Conservation (phyloP, 1,140 invertebrate genomes). For the Sipha flava region DNA sequence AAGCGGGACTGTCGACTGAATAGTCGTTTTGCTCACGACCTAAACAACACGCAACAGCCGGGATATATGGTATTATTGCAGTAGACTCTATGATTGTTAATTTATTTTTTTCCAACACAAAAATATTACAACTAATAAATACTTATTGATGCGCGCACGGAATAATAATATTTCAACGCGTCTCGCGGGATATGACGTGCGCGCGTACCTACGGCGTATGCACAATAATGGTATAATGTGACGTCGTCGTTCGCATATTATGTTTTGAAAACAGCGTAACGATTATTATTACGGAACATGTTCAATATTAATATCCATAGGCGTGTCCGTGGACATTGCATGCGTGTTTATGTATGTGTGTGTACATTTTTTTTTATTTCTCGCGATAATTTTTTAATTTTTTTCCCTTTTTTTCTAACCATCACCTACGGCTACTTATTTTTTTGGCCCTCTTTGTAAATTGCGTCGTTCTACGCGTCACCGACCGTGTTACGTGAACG, state of each 20-base stretch:
- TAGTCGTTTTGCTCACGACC: too few relatives aligned
- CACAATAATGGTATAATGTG: background rate
- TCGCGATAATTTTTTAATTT: too few relatives aligned
- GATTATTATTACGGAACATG: background rate
- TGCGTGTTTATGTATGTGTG: background rate
- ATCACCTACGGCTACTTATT: background rate
- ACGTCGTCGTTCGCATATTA: background rate
- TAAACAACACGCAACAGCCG: too few relatives aligned
- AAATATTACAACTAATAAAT: too few relatives aligned
- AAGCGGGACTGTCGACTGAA: too few relatives aligned
- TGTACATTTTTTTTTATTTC: background rate
- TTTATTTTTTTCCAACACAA: too few relatives aligned
- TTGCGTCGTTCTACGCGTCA: too few relatives aligned
- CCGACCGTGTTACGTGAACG: too few relatives aligned
- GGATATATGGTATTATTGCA: too few relatives aligned
- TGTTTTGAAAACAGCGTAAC: background rate
- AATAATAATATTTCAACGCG: background rate
- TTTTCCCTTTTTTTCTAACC: background rate
- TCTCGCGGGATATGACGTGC: background rate
- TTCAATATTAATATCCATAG: background rate
- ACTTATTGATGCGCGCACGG: too few relatives aligned
- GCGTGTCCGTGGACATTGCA: background rate
- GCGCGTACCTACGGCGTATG: too few relatives aligned
- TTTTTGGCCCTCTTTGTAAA: background rate
- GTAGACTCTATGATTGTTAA: too few relatives aligned